phyloP scores from a whole-genome alignment of 2,797 vertebrate genomes.

The Anableps anableps region DNA sequence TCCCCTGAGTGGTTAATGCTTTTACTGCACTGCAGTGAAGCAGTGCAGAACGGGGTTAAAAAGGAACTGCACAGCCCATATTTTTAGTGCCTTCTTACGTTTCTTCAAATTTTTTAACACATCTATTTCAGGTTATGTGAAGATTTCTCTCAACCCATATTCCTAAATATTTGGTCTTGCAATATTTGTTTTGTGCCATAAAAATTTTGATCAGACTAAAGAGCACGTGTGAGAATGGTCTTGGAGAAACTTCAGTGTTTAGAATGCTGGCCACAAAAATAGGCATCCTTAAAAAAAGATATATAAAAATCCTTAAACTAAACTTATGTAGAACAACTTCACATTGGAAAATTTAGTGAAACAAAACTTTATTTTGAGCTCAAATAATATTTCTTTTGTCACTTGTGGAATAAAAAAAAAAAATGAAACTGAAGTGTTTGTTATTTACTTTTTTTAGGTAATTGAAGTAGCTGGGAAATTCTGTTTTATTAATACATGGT shows the following conservation, averaged over 20 bases:
- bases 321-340: background rate
- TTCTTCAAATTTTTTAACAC: conserved; percentile 1
- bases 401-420: background rate
- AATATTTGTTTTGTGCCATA: background rate
- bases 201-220: background rate
- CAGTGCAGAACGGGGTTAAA: conserved; percentile 4
- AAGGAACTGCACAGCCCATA: conserved; percentile 8
- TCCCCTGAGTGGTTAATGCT: conserved; percentile 15
- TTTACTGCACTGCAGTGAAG: conserved; percentile 28
- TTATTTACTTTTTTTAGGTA: background rate
- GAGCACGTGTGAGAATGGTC: background rate
- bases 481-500: background rate
- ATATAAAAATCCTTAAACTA: background rate
- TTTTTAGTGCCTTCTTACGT: background rate
- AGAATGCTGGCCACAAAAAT: background rate
- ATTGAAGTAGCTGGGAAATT: background rate
- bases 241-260: background rate
- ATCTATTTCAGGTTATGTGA: background rate
- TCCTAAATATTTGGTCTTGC: background rate
- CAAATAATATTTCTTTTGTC: background rate
- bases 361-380: background rate
- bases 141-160: background rate
- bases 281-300: background rate
- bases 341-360: background rate
- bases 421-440: background rate